Conservation (phyloP, 1,140 invertebrate species). For the Drosophila ercepeae region DNA sequence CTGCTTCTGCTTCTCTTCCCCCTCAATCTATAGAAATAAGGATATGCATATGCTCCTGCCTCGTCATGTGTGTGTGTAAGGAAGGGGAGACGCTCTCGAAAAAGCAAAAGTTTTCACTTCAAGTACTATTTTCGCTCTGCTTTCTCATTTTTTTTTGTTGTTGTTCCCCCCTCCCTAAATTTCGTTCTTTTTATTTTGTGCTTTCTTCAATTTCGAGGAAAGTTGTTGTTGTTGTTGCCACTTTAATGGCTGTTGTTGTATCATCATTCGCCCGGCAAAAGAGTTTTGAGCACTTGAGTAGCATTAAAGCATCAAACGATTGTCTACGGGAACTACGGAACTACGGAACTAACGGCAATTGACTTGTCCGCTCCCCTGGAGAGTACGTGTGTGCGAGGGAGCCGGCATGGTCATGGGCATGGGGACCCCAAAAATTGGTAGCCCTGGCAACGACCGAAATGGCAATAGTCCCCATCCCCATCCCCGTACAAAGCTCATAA, state of each 20-base stretch:
- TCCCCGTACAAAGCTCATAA: too few relatives aligned
- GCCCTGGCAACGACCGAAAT: too few relatives aligned
- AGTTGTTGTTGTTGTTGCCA: slow-evolving; percentile 17
- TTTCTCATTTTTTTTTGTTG: slow-evolving; percentile 16
- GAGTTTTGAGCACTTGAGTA: slow-evolving; percentile 70
- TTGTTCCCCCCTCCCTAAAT: not conserved
- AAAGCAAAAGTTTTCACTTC: slow-evolving; percentile 71
- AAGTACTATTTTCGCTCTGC: slow-evolving; percentile 59
- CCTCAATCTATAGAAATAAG: slow-evolving; percentile 43
- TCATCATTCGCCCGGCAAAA: slow-evolving; percentile 60
- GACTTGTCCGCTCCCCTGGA: slow-evolving; percentile 11
- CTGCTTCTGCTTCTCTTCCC: too few relatives aligned
- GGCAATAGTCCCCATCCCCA: too few relatives aligned
- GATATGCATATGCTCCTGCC: slow-evolving; percentile 44
- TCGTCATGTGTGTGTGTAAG: slow-evolving; percentile 20
- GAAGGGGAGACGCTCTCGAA: slow-evolving; percentile 31
- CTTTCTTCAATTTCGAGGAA: not conserved
- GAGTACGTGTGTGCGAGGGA: not conserved
- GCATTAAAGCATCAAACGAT: slow-evolving; percentile 71
- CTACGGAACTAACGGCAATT: slow-evolving; percentile 32
- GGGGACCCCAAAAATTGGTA: too few relatives aligned
- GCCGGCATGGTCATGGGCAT: too few relatives aligned
- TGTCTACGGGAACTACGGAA: too few relatives aligned
- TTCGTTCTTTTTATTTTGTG: slow-evolving; percentile 21
- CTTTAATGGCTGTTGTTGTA: slow-evolving; percentile 16